These are phyloP conservation scores for Cremastobaeus sp. DNA, from an alignment of 2,888 invertebrate species.

Conservation along the genomic window DNA sequence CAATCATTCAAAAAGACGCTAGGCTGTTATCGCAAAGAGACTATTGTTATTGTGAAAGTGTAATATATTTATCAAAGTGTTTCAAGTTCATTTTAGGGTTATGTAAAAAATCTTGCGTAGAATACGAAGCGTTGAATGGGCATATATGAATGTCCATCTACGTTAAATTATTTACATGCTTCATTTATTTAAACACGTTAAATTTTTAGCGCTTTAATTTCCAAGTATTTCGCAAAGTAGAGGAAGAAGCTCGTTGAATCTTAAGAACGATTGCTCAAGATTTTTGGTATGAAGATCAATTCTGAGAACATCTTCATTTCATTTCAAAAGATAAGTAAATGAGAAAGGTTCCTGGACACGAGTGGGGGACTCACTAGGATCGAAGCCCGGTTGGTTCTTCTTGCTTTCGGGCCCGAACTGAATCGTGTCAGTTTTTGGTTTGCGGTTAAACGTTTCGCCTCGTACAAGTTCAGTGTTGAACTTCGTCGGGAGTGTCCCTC, in stretches of 20 bases:
- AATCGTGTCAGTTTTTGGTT: conserved; percentile 69
- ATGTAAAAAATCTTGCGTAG: too few species aligned
- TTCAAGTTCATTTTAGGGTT: too few species aligned
- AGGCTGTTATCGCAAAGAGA: too few species aligned
- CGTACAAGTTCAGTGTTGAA: conserved; percentile 61
- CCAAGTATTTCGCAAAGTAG: too few species aligned
- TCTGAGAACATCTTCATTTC: conserved; percentile 31
- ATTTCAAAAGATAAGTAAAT: conserved; percentile 50
- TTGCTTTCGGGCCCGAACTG: conserved; percentile 56
- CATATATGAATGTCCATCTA: too few species aligned
- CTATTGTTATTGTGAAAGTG: too few species aligned
- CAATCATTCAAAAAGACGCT: too few species aligned
- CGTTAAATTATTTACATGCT: too few species aligned
- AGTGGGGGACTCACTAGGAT: conserved; percentile 58
- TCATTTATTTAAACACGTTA: too few species aligned
- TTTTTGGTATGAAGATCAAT: conserved; percentile 21
- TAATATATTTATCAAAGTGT: too few species aligned
- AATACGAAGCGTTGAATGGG: too few species aligned
- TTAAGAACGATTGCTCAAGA: background rate
- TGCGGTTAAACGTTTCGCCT: conserved; percentile 65
- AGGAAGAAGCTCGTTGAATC: conserved; percentile 1
- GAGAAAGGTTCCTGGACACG: conserved; percentile 53
- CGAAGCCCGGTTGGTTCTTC: conserved; percentile 54
- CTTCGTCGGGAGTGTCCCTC: conserved; percentile 55
- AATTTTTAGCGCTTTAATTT: too few species aligned